Conservation (phyloP, 2,888 invertebrate species). For the Tipula lateralis region DNA sequence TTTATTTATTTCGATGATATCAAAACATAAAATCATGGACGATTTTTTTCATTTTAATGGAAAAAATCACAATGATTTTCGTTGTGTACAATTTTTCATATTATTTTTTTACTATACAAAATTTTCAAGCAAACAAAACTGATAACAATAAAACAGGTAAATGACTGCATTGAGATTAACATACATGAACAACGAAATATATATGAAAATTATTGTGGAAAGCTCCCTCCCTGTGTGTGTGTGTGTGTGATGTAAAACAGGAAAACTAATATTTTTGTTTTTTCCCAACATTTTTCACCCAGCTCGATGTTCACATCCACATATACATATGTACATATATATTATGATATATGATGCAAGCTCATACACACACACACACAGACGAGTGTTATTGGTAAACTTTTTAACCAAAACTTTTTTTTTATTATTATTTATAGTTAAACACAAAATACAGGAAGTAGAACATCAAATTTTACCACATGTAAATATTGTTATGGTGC, state of each 20-base stretch:
- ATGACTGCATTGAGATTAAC: slow-evolving; percentile 19
- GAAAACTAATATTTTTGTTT: background rate
- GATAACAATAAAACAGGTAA: slow-evolving; percentile 24
- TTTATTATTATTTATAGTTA: background rate
- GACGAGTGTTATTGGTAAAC: background rate
- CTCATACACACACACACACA: background rate
- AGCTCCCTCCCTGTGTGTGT: background rate
- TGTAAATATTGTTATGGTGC: slow-evolving; percentile 19
- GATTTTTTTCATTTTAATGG: background rate
- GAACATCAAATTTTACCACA: background rate
- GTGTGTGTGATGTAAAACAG: background rate
- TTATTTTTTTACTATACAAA: background rate
- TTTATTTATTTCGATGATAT: background rate
- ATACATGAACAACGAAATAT: background rate
- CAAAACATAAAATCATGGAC: background rate
- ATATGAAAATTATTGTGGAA: background rate
- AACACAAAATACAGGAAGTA: slow-evolving; percentile 1
- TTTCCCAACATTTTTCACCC: background rate
- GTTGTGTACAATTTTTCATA: background rate
- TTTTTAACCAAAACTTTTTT: background rate
- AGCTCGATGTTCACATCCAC: background rate
- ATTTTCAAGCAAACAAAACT: background rate
- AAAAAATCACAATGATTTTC: background rate
- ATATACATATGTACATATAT: background rate
- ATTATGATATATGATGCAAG: background rate